A percentile compares a stretch with the other conserved stretches of the same genome.
These are phyloP conservation scores for Spinus pinus DNA, from an alignment of 2,797 vertebrate genomes.

Conservation along the genomic window DNA sequence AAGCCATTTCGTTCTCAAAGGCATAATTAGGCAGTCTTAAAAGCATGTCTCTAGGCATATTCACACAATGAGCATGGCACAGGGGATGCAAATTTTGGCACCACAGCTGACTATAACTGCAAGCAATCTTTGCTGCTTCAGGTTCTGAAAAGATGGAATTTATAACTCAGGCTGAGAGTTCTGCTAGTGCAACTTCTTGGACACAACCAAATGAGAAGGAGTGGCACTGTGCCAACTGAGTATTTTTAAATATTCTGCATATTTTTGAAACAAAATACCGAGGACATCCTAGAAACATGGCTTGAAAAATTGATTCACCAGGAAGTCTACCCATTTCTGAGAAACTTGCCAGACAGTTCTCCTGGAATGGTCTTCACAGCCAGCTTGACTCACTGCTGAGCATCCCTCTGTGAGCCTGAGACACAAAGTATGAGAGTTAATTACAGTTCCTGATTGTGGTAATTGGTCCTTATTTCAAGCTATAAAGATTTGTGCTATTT, in stretches of 20 bases:
- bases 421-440: neutral
- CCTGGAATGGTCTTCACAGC: neutral
- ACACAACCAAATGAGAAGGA: neutral
- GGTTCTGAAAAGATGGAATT: neutral
- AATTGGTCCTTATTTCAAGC: neutral
- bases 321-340: neutral
- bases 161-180: neutral
- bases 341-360: neutral
- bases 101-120: neutral
- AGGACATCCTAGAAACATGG: neutral
- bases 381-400: neutral
- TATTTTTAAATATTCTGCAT: neutral
- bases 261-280: neutral
- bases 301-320: neutral
- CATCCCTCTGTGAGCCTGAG: neutral
- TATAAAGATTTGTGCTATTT: neutral
- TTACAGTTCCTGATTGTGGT: neutral
- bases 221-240: neutral
- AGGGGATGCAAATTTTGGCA: neutral
- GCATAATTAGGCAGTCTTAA: neutral
- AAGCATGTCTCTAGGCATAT: neutral
- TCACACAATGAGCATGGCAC: neutral
- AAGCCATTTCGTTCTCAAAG: neutral
- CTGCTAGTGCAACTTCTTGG: neutral
- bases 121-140: neutral